phyloP scores from a whole-genome alignment of 2,113 vertebrate species.

The Prionailurus bengalensis region DNA sequence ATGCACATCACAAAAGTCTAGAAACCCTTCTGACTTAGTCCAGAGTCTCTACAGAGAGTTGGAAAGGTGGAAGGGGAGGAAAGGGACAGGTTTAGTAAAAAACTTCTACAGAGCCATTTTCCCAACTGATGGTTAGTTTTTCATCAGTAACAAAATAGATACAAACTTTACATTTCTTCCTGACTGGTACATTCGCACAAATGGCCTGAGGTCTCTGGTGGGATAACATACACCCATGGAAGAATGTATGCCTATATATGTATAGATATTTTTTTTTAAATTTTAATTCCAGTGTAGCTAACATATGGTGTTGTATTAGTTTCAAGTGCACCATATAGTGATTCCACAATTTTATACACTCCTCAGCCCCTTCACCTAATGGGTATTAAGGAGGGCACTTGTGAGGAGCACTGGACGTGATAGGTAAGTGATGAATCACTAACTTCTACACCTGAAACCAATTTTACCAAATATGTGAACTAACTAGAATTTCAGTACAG shows the following conservation, averaged over 20 bases:
- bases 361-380: not conserved
- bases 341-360: not conserved
- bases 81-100: not conserved
- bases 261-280: not conserved
- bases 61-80: not conserved
- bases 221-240: not conserved
- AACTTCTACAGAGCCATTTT: slow-evolving; percentile 23
- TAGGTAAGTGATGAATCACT: too few species aligned
- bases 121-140: not conserved
- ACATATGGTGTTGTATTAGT: not conserved
- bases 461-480: too few species aligned
- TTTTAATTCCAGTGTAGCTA: not conserved
- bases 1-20: not conserved
- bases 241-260: not conserved
- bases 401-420: too few species aligned
- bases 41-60: not conserved
- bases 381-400: too few species aligned
- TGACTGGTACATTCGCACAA: not conserved
- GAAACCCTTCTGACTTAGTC: slow-evolving; percentile 1
- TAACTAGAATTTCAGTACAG: too few species aligned
- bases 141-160: not conserved
- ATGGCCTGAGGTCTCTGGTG: not conserved
- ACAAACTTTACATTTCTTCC: not conserved
- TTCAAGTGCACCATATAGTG: not conserved
- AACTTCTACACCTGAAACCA: too few species aligned